Conservation (phyloP, 2,797 vertebrate species). For the Acanthurus tractus region DNA sequence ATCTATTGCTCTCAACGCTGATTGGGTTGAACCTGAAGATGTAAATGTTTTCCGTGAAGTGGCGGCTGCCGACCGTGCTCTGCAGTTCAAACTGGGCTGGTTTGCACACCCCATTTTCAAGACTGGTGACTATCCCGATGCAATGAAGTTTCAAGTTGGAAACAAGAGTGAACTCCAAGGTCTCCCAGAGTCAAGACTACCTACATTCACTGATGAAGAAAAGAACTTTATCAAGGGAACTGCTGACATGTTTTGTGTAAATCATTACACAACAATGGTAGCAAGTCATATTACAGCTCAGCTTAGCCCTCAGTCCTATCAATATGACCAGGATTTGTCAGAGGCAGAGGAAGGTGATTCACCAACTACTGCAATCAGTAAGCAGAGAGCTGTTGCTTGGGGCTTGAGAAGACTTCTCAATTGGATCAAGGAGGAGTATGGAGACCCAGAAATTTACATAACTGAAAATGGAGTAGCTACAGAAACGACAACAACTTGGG, state of each 20-base stretch:
- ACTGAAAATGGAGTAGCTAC: constrained; percentile 91
- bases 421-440: constrained; percentile 96
- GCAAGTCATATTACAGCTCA: constrained; percentile 79
- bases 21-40: constrained; percentile 91
- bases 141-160: constrained; percentile 94
- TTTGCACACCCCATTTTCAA: constrained; percentile 97
- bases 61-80: constrained; percentile 90
- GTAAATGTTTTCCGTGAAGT: constrained; percentile 81
- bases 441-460: constrained; percentile 90
- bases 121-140: constrained; percentile 95
- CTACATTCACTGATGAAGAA: constrained; percentile 90
- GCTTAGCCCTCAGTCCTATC: constrained; percentile 86
- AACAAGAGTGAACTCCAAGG: constrained; percentile 94
- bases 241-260: constrained; percentile 93
- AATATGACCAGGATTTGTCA: constrained; percentile 84
- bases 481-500: constrained; percentile 46
- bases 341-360: constrained; percentile 78
- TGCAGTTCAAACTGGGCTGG: constrained; percentile 95
- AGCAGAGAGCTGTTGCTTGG: constrained; percentile 88
- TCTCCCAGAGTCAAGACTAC: constrained; percentile 87
- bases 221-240: constrained; percentile 89
- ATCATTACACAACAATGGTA: constrained; percentile 88
- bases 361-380: constrained; percentile 80
- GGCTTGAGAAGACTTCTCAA: constrained; percentile 92
- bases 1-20: constrained; percentile 87